Evolutionary conservation across 2,888 invertebrate species (phyloP).

Genomic region (Vanessa cardui): DNA sequence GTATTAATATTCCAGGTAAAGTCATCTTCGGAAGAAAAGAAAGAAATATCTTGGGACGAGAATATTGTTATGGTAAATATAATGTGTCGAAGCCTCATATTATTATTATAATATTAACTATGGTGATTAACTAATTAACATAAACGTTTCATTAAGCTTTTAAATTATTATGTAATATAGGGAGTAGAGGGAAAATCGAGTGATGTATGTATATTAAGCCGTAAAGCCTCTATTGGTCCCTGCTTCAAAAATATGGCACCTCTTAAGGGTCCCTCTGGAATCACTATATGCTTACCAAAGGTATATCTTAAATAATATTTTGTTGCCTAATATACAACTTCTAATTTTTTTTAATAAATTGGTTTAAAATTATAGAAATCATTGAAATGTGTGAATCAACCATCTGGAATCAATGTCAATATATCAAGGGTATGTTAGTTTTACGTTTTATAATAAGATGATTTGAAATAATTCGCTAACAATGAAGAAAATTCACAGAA

Average conservation of each 20-base stretch:
- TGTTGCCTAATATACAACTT: no score
- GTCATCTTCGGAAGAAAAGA: constrained; percentile 8
- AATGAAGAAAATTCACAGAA: constrained; percentile 46
- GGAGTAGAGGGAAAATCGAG: constrained; percentile 39
- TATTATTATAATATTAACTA: background rate
- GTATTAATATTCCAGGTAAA: constrained; percentile 20
- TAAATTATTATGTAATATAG: background rate
- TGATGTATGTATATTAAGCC: constrained; percentile 50
- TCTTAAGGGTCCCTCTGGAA: constrained; percentile 59
- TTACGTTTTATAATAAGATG: background rate
- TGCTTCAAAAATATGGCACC: constrained; percentile 53
- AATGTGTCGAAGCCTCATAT: background rate
- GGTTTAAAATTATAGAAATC: constrained; percentile 55
- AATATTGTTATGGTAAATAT: constrained; percentile 54
- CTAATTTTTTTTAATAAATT: background rate
- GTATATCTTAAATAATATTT: constrained; percentile 42
- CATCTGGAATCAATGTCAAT: constrained; percentile 60
- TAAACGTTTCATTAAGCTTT: background rate
- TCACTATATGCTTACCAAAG: constrained; percentile 60
- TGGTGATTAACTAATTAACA: background rate
- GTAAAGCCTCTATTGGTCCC: constrained; percentile 64
- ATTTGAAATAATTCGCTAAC: background rate
- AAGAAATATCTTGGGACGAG: constrained; percentile 50
- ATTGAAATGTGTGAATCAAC: constrained; percentile 42
- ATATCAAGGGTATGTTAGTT: constrained; percentile 55